Conservation (phyloP, 2,113 vertebrate genomes). For the Psittacara wagleri region DNA sequence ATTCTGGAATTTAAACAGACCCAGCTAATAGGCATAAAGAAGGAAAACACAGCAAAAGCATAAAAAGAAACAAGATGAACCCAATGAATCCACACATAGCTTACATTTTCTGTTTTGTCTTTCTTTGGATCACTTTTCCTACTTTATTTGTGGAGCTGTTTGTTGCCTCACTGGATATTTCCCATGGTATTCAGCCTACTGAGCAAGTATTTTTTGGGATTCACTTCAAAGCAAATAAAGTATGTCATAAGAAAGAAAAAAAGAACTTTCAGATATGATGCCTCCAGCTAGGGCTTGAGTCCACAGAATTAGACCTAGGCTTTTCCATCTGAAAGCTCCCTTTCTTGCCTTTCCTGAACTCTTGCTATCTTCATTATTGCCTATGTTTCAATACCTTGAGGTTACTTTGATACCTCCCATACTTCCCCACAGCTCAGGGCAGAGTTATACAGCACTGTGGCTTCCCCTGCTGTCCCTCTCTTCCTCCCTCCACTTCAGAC, state of each 20-base stretch:
- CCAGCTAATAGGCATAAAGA: neutral
- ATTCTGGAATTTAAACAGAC: neutral
- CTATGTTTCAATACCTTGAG: neutral
- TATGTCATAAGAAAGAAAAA: neutral
- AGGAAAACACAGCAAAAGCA: slow-evolving; percentile 7
- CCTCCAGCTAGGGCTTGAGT: neutral
- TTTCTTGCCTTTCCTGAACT: neutral
- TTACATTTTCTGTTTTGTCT: neutral
- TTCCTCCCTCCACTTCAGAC: neutral
- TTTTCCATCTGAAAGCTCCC: neutral
- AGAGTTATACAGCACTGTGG: neutral
- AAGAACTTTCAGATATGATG: neutral
- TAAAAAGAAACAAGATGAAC: neutral
- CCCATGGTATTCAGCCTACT: neutral
- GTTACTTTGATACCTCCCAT: neutral
- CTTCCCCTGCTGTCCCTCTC: neutral
- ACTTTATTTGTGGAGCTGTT: neutral
- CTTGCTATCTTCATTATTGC: neutral
- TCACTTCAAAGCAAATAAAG: neutral
- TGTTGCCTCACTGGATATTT: neutral
- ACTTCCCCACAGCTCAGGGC: neutral
- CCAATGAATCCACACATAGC: neutral
- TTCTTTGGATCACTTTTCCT: neutral
- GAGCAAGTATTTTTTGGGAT: neutral
- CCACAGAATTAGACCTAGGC: neutral